Evolutionary conservation across 2,888 invertebrate species (phyloP), one percentile per base, ranked within the genome.

Genomic region (Leucoma salicis): DNA sequence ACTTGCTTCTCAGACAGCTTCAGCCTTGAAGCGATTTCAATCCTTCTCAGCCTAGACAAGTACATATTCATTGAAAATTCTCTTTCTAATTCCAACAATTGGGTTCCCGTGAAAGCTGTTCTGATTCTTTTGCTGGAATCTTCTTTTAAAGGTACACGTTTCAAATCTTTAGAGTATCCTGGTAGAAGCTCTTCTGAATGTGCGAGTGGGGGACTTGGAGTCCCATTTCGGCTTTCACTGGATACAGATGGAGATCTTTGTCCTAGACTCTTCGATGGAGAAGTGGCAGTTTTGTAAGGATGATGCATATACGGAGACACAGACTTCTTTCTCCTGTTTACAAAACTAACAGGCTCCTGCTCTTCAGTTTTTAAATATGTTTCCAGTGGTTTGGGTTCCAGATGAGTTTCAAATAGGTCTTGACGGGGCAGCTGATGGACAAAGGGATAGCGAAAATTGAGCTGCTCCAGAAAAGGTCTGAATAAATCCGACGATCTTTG

Each of bases 1-100:
- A 98, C 97, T 87, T 98, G 98, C 71, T 98, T 98, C 80, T 98
- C 98, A 0, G 96, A 96, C 0, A 98, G 83, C 36, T 95, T 92
- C 46, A 98, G 81, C 54, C 95, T 93, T 16, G 96, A 97, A 2
- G 98, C 98, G 39, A 98, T 98, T 82, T 98, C 97, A 55, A 98
- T 98, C 43, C 98, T 91, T 37, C 98, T 91, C 55, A 98, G 79
- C 29, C 98, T 91, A 0, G 97, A 97, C 24, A 98, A 84, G 70
- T 98, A 98, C 94, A 97, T 97, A 74, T 97, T 98, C 60, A 94
- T 82, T 0, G 95, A 91, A 78, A 98, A 98, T 73, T 97, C 98
- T 37, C 97, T 86, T 78, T 98, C 97, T 42, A 98, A 82, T 67
- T 97, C 95, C 39, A 98, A 82, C 0, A 97, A 90, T 71, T 97